Evolutionary conservation across 2,888 invertebrate species (phyloP).

Genomic region (Ophioninae sp.): DNA sequence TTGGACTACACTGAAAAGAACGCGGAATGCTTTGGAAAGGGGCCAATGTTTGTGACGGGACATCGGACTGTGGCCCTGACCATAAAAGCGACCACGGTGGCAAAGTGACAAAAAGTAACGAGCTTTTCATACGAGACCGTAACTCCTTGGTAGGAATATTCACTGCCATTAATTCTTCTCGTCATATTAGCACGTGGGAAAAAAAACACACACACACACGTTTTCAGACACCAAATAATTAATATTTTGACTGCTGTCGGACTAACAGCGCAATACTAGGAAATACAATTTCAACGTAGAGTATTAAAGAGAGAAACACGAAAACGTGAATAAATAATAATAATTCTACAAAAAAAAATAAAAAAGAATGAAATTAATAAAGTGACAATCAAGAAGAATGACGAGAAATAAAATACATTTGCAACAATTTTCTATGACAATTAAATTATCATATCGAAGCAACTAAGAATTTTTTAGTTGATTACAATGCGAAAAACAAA

Average conservation of each 20-base stretch:
- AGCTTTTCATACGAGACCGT: constrained; percentile 45
- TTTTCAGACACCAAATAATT: neutral
- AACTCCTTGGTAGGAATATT: constrained; percentile 16
- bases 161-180: constrained; percentile 53
- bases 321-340: neutral
- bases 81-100: constrained; percentile 76
- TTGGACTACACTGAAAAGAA: constrained; percentile 66
- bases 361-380: neutral
- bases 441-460: neutral
- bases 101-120: constrained; percentile 73
- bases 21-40: constrained; percentile 72
- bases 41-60: constrained; percentile 68
- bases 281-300: neutral
- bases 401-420: neutral
- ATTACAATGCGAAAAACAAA: neutral
- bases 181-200: constrained; percentile 58
- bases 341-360: no score
- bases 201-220: neutral
- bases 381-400: neutral
- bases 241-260: neutral
- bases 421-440: neutral
- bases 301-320: neutral
- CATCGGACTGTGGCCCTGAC: constrained; percentile 71
- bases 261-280: neutral
- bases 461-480: neutral